These are phyloP conservation scores for Stigmatopora nigra DNA, from an alignment of 2,113 vertebrate species.

Conservation along the genomic window DNA sequence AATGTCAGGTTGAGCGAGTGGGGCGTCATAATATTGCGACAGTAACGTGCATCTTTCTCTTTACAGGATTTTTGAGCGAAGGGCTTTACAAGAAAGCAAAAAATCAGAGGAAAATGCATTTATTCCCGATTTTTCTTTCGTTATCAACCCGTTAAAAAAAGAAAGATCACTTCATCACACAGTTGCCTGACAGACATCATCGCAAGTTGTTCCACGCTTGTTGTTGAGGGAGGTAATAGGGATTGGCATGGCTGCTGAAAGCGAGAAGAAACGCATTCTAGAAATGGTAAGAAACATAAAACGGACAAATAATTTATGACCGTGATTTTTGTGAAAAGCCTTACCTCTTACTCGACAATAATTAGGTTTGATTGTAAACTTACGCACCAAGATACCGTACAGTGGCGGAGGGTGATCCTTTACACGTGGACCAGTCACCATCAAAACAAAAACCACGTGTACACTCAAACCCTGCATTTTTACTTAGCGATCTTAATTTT, in stretches of 20 bases:
- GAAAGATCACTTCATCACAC: background rate
- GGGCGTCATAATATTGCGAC: slow-evolving; percentile 14
- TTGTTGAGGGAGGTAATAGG: slow-evolving; percentile 16
- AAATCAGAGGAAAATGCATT: too few relatives aligned
- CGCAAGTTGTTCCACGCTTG: background rate
- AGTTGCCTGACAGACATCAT: background rate
- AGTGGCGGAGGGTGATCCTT: background rate
- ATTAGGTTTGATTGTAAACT: background rate
- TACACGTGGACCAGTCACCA: background rate
- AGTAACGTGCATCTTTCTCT: rapidly evolving
- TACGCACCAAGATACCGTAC: slow-evolving; percentile 22
- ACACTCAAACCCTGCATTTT: background rate
- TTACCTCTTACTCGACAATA: background rate
- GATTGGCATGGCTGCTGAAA: slow-evolving; percentile 70
- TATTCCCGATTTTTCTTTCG: background rate
- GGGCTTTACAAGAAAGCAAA: background rate
- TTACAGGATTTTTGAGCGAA: slow-evolving; percentile 11
- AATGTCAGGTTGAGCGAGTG: slow-evolving; percentile 17
- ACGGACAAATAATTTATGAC: background rate
- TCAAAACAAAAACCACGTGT: background rate
- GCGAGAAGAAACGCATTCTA: slow-evolving; percentile 62
- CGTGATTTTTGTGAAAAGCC: background rate
- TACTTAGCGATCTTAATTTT: background rate
- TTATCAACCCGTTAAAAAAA: too few relatives aligned
- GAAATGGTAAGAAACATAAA: slow-evolving; percentile 66